Percentiles rank a stretch among this genome's conserved stretches.
These are phyloP conservation scores for Montipora efflorescens DNA, from an alignment of 64 coral and sea anemone species.

Conservation along the genomic window DNA sequence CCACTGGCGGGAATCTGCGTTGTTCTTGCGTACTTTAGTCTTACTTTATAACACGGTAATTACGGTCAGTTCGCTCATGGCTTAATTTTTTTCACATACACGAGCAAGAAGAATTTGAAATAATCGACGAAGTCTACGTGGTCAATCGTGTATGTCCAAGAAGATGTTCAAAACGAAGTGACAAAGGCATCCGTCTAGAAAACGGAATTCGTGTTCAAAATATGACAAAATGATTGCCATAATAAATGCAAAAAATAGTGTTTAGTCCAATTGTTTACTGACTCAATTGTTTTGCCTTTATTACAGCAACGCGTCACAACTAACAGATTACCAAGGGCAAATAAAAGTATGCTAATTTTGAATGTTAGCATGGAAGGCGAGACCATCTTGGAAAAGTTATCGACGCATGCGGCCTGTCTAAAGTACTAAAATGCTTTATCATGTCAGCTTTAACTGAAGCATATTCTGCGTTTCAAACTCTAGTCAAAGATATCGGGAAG, in stretches of 20 bases:
- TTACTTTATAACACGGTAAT: too few species aligned
- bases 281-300: slow-evolving; percentile 4
- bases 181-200: not conserved
- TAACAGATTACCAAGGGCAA: slow-evolving; percentile 7
- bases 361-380: not conserved
- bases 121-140: not conserved
- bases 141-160: not conserved
- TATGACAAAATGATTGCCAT: not conserved
- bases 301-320: slow-evolving; percentile 28
- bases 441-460: slow-evolving; percentile 15
- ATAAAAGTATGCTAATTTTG: slow-evolving; percentile 37
- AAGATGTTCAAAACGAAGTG: not conserved
- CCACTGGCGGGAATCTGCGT: too few species aligned
- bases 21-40: too few species aligned
- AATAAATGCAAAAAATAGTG: slow-evolving; percentile 25
- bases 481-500: slow-evolving; percentile 75
- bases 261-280: slow-evolving; percentile 27
- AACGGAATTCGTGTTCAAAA: not conserved
- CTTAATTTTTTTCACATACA: too few species aligned
- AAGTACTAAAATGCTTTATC: not conserved
- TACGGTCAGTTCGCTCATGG: too few species aligned
- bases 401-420: not conserved
- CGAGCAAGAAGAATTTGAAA: not conserved
- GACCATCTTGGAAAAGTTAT: not conserved
- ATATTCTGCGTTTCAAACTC: slow-evolving; percentile 53